phyloP scores from a whole-genome alignment of 2,888 invertebrate species.

The Acronicta aceris region DNA sequence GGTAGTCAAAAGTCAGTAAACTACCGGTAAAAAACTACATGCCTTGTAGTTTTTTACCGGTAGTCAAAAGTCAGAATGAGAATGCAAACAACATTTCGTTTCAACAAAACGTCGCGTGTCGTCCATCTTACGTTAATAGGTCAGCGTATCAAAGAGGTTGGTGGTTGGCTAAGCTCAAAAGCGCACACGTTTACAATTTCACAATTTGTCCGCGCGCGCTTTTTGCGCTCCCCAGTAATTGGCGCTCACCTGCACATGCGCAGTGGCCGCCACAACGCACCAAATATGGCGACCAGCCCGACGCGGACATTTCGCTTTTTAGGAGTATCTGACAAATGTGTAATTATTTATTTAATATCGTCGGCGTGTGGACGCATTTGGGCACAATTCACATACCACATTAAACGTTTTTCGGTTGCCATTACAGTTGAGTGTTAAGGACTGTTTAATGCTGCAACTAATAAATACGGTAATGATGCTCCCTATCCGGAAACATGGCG shows the following conservation, averaged over 20 bases:
- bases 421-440: constrained; percentile 69
- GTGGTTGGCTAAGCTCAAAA: constrained; percentile 62
- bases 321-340: constrained; percentile 88
- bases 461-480: constrained; percentile 65
- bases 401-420: constrained; percentile 74
- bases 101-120: constrained; percentile 31
- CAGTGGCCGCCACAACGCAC: constrained; percentile 70
- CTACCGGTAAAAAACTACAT: too few species aligned
- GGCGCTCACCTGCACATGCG: constrained; percentile 82
- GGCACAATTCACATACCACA: constrained; percentile 84
- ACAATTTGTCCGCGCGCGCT: constrained; percentile 86
- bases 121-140: constrained; percentile 58
- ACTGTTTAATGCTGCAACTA: constrained; percentile 64
- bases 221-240: constrained; percentile 85
- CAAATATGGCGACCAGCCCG: constrained; percentile 81
- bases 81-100: constrained; percentile 17
- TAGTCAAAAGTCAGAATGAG: constrained; percentile 8
- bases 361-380: constrained; percentile 76
- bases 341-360: constrained; percentile 89
- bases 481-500: constrained; percentile 57
- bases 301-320: constrained; percentile 83
- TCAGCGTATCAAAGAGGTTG: constrained; percentile 49
- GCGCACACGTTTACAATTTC: constrained; percentile 80
- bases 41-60: too few species aligned
- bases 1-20: constrained; percentile 7